Base-by-base conservation (phyloP, 2,797 vertebrate species). In the Liparis tanakae region DNA sequence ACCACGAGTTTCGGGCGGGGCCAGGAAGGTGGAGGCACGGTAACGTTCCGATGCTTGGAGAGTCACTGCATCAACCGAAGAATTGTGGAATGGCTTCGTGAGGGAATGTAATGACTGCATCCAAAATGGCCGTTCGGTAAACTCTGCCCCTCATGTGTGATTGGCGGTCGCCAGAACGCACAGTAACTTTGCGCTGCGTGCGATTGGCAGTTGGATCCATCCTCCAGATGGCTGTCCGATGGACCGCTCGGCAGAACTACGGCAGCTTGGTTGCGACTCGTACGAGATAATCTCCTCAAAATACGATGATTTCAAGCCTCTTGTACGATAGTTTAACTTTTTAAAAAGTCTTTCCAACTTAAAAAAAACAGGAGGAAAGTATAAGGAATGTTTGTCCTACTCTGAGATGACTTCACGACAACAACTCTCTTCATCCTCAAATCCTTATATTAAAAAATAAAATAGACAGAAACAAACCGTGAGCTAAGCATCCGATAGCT, bases 11-110 rank as follows among this genome's bases (percentile, higher is more conserved):
- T 8, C 15, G 4, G 64, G 39, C 57, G 61, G 43, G 44, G 65
- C 57, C 71, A 70, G 70, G 72, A 66, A 15, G 64, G 50, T 64
- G 71, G 86, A 83, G 78, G 78, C 70, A 78, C 63, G 1, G 50
- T 39, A 67, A 60, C 17, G 41, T 41, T 41, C 48, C 62, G 59
- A 58, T 20, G 33, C 73, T 48, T 78, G 36, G 44, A 78, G 69
- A 76, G 44, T 48, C 10, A 54, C 67, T 59, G 55, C 53, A 53
- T 72, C 51, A 41, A 36, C 34, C 18, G 43, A 51, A 56, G 17
- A 56, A 39, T 18, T 22, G 33, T n/a, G 8, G 14, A 51, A n/a
- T 48, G 44, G 67, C 0, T 0, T 9, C 48, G 66, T 69, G 2
- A 33, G 54, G 59, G 57, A 77, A 46, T 46, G 48, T 56, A 53